Base-by-base conservation (phyloP, 2,888 invertebrate species). In the Dinocampus coccinellae region DNA sequence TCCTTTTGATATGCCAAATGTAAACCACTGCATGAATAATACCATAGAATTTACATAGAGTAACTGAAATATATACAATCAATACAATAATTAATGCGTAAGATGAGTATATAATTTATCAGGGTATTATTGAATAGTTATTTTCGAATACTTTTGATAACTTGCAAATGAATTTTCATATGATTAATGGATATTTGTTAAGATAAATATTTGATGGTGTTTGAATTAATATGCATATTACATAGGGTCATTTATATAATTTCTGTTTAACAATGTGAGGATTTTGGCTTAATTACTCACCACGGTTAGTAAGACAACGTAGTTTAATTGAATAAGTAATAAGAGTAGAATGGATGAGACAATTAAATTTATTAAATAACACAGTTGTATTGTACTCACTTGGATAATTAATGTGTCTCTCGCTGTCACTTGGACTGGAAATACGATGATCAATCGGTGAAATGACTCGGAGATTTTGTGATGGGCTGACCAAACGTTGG, bases 371-470 rank as follows among this genome's bases (percentile, higher is more conserved):
- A 55, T 20, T 13, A 58, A 11, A 13, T 29, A 7, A 29, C 3
- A 29, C 7, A n/a, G n/a, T 1, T 16, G 9, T 1, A 1, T 1
- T 66, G 57, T 53, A 79, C 84, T 82, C 71, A 84, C 85, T 81
- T 55, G 83, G 80, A 74, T 81, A 83, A 60, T 82, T 82, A 61
- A 79, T 66, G 64, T 82, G 82, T 69, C 82, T 78, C 57, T 85
- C 85, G 75, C 81, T 84, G 72, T 85, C 84, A 63, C 83, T 84
- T 6, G 85, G 85, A 65, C 85, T 85, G 69, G 85, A 84, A 42
- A 85, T 79, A 33, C 85, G 80, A 74, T 83, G 83, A 72, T 84
- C 85, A 73, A 79, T 80, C 63, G 83, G 79, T 29, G 84, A 79
- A 34, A 84, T 77, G 34, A 83, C 81, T 70, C 84, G 81, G 71